A percentile compares a stretch with the other conserved stretches of the same genome.
Evolutionary conservation across 1,140 invertebrate genomes (phyloP).

Genomic region (Coenobita brevimanus): DNA sequence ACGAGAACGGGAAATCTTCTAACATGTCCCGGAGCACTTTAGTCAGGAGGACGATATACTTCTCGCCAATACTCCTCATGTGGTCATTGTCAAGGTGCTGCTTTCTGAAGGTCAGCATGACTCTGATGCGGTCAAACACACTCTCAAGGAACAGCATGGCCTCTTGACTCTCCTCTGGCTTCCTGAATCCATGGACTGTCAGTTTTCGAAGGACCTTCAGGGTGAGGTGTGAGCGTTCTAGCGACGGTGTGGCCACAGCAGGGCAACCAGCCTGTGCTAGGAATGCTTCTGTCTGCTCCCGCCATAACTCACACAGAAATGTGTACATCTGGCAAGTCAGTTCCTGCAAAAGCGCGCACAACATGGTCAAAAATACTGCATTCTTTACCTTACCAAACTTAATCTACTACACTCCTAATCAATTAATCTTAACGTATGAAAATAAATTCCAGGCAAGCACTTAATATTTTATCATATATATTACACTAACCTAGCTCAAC

Average conservation of each 20-base stretch:
- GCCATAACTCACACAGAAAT: slow-evolving; percentile 66
- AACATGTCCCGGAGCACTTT: slow-evolving; percentile 86
- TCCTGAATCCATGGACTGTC: slow-evolving; percentile 85
- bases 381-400: too few relatives aligned
- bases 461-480: too few relatives aligned
- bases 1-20: slow-evolving; percentile 85
- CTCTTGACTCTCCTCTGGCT: slow-evolving; percentile 82
- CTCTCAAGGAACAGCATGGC: slow-evolving; percentile 82
- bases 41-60: slow-evolving; percentile 81
- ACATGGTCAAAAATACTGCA: too few relatives aligned
- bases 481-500: too few relatives aligned
- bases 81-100: slow-evolving; percentile 73
- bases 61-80: slow-evolving; percentile 81
- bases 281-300: slow-evolving; percentile 69
- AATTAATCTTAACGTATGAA: too few relatives aligned
- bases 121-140: slow-evolving; percentile 75
- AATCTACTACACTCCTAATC: too few relatives aligned
- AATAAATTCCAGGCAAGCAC: too few relatives aligned
- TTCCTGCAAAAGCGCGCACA: too few relatives aligned
- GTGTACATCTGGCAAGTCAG: slow-evolving; percentile 66
- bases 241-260: slow-evolving; percentile 63
- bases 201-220: slow-evolving; percentile 89
- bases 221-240: slow-evolving; percentile 85
- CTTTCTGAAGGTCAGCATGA: slow-evolving; percentile 73
- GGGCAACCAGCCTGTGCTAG: slow-evolving; percentile 70